Evolutionary conservation across 2,113 vertebrate genomes (phyloP).

Genomic region (Thryonomys swinderianus): DNA sequence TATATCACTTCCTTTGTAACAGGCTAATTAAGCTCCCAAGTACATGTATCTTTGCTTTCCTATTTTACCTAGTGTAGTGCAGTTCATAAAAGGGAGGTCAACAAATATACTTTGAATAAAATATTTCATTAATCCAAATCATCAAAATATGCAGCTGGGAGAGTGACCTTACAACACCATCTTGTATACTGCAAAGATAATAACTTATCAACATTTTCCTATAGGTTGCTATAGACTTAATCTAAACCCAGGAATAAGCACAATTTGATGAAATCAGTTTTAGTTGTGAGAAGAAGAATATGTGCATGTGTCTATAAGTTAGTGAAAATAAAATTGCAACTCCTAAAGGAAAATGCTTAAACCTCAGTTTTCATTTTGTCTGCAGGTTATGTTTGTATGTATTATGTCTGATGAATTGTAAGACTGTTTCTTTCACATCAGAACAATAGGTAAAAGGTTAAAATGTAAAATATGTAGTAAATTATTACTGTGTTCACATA

Average conservation of each 20-base stretch:
- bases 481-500: background rate
- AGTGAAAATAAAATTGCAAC: background rate
- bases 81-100: background rate
- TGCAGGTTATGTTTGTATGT: background rate
- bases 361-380: background rate
- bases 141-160: background rate
- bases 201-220: background rate
- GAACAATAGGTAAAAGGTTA: background rate
- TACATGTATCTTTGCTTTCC: background rate
- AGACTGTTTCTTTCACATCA: background rate
- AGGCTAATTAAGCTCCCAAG: background rate
- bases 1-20: background rate
- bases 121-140: background rate
- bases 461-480: background rate
- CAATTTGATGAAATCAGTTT: background rate
- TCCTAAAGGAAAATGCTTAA: background rate
- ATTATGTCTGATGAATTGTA: background rate
- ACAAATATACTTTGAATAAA: background rate
- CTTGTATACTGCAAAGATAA: background rate
- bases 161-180: background rate
- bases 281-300: background rate
- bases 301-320: background rate
- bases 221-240: background rate
- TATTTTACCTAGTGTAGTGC: background rate
- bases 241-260: background rate